These are phyloP conservation scores for Nebria brevicollis DNA, from an alignment of 2,888 invertebrate genomes.

Conservation along the genomic window DNA sequence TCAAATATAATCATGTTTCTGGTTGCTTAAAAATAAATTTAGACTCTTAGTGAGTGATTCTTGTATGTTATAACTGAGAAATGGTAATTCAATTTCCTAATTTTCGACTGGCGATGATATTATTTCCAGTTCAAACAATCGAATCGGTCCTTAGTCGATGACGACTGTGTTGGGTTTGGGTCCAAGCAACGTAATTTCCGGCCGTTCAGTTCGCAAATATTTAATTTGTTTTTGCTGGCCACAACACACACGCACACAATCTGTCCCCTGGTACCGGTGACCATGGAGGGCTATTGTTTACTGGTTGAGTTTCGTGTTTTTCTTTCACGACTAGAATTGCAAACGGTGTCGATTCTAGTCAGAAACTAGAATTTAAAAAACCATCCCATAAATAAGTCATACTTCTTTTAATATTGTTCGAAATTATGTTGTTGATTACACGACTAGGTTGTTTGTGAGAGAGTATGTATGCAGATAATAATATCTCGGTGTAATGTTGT, in stretches of 20 bases:
- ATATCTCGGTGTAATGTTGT: conserved; percentile 20
- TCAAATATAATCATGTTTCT: too few relatives aligned
- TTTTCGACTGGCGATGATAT: not conserved
- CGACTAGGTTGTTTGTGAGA: too few relatives aligned
- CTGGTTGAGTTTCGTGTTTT: not conserved
- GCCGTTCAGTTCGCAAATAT: conserved; percentile 46
- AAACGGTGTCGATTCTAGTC: conserved; percentile 15
- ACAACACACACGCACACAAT: conserved; percentile 27
- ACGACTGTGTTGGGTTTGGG: not conserved
- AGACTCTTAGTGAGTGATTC: too few relatives aligned
- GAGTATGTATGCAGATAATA: conserved; percentile 2
- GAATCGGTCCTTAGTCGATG: conserved; percentile 7
- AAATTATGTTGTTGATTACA: too few relatives aligned
- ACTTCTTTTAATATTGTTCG: too few relatives aligned
- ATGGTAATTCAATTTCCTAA: conserved; percentile 1
- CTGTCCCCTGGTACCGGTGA: conserved; percentile 35
- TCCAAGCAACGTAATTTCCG: conserved; percentile 42
- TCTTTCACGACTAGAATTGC: not conserved
- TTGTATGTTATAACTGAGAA: not conserved
- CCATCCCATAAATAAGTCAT: too few relatives aligned
- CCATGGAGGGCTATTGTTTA: not conserved
- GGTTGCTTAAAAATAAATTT: too few relatives aligned
- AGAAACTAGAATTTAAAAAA: not conserved
- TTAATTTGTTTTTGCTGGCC: conserved; percentile 45
- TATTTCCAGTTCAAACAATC: conserved; percentile 2